Conservation (phyloP, 2,797 vertebrate species). For the Apodemus agrarius region DNA sequence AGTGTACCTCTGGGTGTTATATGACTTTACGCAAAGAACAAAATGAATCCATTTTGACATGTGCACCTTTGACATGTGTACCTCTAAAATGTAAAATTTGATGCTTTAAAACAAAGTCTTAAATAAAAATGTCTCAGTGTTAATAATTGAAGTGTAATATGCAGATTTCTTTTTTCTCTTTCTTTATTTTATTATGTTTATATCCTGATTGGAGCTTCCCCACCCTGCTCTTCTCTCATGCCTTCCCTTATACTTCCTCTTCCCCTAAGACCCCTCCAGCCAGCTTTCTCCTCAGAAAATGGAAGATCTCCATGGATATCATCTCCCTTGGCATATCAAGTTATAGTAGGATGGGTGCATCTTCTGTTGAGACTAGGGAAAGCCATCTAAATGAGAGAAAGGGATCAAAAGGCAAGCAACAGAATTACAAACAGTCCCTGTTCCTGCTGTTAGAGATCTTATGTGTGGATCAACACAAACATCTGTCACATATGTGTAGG, state of each 20-base stretch:
- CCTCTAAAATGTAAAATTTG: constrained; percentile 60
- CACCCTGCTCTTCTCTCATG: not conserved
- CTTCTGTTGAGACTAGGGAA: not conserved
- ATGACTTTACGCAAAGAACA: constrained; percentile 71
- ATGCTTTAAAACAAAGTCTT: constrained; percentile 32
- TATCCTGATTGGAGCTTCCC: not conserved
- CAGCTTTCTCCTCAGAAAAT: not conserved
- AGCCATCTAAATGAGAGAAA: not conserved
- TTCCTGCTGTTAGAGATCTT: not conserved
- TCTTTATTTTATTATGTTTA: not conserved
- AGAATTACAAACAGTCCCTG: not conserved
- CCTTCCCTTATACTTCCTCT: not conserved
- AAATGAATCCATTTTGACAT: constrained; percentile 68
- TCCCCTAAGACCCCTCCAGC: not conserved
- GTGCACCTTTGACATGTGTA: constrained; percentile 57
- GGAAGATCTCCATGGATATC: not conserved
- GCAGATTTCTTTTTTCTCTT: not conserved
- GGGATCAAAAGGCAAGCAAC: not conserved
- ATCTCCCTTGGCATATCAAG: not conserved
- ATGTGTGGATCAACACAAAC: not conserved
- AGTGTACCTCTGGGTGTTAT: constrained; percentile 60
- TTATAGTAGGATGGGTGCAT: not conserved
- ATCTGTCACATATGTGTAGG: not conserved
- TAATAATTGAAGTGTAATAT: not conserved
- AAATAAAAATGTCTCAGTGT: constrained; percentile 29